Evolutionary conservation across 2,888 invertebrate species (phyloP), one percentile per base, ranked within the genome.

Genomic region (Acrocyrtus sp.): DNA sequence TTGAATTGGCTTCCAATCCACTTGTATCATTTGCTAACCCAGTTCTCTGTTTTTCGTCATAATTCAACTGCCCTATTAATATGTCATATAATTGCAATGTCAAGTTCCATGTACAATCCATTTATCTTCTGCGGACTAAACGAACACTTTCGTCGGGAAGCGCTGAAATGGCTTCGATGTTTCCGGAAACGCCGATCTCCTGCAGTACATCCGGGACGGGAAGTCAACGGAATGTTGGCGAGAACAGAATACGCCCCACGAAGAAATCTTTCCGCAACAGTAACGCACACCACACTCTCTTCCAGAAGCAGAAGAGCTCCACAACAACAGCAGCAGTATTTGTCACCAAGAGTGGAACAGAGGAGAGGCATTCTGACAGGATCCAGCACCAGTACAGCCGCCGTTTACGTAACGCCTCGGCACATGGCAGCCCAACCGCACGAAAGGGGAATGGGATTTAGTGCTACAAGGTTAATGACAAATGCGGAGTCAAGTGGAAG

Each of bases 121-220:
- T 85, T 85, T 77, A 84, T 86, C 17, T 86, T 86, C 77, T 86
- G 85, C 74, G 86, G 85, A 84, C 80, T 86, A 19, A 86, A 86
- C 77, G 85, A 85, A 66, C 82, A 83, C 69, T 86, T 86, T 80
- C 82, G 85, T 5, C 66, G 75, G 10, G 81, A 81, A 51, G 81
- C 81, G 50, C 54, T 77, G 3, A 79, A 80, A 27, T 81, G 83
- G 75, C 81, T 84, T 34, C 74, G 81, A 4, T 84, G 83, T 53
- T 83, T 83, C 70, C 63, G 77, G 47, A 78, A 75, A 21, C 78
- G 80, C 15, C 43, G 73, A 4, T 78, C 78, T 24, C 74, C 79
- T 3, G 61, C 67, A 6, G 79, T 82, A 4, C 80, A 82, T 62
- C 81, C 82, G 1, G 81, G 78, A 41, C 57, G 69, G 51, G 80